Conservation (phyloP, 2,888 invertebrate genomes). For the Acheta domesticus region DNA sequence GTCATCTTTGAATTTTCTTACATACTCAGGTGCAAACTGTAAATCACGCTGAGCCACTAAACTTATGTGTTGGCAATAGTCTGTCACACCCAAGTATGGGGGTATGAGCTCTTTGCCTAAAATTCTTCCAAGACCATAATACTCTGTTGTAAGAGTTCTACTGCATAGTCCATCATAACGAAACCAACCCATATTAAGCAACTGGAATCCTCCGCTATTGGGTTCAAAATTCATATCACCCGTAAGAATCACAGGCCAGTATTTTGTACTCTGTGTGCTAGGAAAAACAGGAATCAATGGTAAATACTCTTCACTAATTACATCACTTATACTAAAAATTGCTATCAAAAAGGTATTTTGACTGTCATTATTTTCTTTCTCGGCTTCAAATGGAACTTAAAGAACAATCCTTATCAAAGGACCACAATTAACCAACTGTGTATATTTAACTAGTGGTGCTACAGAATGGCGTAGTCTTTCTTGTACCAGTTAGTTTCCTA, state of each 20-base stretch:
- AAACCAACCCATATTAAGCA: slow-evolving; percentile 64
- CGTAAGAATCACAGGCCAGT: slow-evolving; percentile 77
- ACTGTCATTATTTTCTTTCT: no score
- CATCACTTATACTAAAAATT: no score
- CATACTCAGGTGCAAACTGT: neutral
- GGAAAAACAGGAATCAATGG: slow-evolving; percentile 18
- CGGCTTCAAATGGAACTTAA: no score
- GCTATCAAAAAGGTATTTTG: no score
- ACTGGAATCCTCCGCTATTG: slow-evolving; percentile 64
- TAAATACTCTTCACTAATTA: neutral
- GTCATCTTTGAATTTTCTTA: neutral
- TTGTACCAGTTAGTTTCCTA: no score
- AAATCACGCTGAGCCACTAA: slow-evolving; percentile 29
- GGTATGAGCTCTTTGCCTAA: slow-evolving; percentile 44
- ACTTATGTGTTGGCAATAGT: slow-evolving; percentile 48
- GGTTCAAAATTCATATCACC: slow-evolving; percentile 92
- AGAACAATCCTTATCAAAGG: no score
- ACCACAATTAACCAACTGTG: no score
- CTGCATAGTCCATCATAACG: slow-evolving; percentile 39
- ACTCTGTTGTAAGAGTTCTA: slow-evolving; percentile 24
- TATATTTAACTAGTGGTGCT: no score
- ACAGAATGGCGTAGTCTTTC: no score
- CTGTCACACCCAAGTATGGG: slow-evolving; percentile 47
- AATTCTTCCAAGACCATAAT: neutral
- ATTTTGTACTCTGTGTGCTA: slow-evolving; percentile 47